phyloP scores from a whole-genome alignment of 1,140 invertebrate genomes.

The Spodoptera litura region DNA sequence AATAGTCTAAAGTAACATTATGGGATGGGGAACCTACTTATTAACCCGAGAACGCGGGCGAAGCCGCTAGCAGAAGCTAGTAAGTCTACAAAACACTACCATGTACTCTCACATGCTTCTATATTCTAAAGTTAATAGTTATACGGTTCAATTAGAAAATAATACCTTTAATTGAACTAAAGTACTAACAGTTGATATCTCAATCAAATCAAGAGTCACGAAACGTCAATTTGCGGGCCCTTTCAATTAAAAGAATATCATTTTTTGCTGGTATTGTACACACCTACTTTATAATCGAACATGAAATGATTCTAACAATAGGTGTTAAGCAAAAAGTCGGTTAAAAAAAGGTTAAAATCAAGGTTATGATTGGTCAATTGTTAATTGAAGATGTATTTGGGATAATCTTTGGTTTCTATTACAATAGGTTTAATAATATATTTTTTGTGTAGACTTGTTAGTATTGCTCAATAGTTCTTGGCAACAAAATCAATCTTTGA shows the following conservation, averaged over 20 bases:
- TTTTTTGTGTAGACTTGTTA: no score
- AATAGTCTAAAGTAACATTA: no score
- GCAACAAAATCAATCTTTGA: no score
- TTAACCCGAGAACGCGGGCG: no score
- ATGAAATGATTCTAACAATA: constrained; percentile 3
- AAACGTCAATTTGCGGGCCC: background rate
- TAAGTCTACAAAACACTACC: no score
- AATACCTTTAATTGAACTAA: background rate
- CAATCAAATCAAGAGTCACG: constrained; percentile 24
- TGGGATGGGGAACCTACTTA: no score
- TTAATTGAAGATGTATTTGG: constrained; percentile 3
- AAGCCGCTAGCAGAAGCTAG: no score
- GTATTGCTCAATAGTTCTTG: no score
- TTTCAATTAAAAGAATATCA: constrained; percentile 36
- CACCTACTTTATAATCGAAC: background rate
- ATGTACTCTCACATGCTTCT: no score
- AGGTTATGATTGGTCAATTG: constrained; percentile 1
- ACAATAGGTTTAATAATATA: no score
- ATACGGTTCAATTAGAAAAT: no score
- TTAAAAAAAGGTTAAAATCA: background rate
- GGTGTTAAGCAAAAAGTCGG: background rate
- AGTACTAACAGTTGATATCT: constrained; percentile 3
- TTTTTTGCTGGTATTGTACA: background rate
- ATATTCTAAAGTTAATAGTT: no score
- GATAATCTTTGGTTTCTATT: background rate